Base-by-base conservation (phyloP, 2,113 vertebrate species). In the Silurus meridionalis region DNA sequence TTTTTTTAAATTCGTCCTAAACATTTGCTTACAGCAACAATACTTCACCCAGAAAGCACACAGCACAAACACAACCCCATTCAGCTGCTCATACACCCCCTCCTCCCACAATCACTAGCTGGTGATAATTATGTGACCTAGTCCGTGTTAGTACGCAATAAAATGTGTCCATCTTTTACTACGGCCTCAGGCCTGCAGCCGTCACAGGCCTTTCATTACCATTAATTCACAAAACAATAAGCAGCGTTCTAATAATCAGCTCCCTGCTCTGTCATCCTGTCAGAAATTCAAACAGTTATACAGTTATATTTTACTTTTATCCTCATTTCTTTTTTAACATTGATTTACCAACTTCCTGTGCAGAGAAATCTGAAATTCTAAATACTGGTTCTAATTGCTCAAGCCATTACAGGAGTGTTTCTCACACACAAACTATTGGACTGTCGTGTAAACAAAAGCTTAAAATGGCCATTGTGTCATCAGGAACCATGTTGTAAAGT, bases 151-250 rank as follows among this genome's bases (percentile, higher is more conserved):
- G 53, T 21, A 46, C 85, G 52, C 46, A 53, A 55, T 57, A 74
- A 86, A 81, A 79, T 50, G 55, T 6, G 5, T 74, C 66, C 66
- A 72, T 55, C 55, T 64, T n/a, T 79, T 57, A 61, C n/a, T 21
- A 14, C 58, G 74, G 80, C 85, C 85, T 86, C 85, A 17, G 63
- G 80, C 21, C 48, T 50, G 10, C 53, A 37, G 64, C 80, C 69
- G 74, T 82, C 85, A 86, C 69, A 75, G 69, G 85, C 85, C 69
- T 80, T 57, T 52, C 46, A 21, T 80, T 55, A 57, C 19, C 63
- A 28, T n/a, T n/a, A 66, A 17, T 58, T 46, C 58, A 52, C 11
- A 10, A 37, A 58, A 78, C 23, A 64, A 78, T 48, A 19, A 46
- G 75, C 57, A 77, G 72, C 48, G 10, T 78, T 28, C 23, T 19